Base-by-base conservation (phyloP, 2,797 vertebrate genomes). In the Acrocephalus scirpaceus region DNA sequence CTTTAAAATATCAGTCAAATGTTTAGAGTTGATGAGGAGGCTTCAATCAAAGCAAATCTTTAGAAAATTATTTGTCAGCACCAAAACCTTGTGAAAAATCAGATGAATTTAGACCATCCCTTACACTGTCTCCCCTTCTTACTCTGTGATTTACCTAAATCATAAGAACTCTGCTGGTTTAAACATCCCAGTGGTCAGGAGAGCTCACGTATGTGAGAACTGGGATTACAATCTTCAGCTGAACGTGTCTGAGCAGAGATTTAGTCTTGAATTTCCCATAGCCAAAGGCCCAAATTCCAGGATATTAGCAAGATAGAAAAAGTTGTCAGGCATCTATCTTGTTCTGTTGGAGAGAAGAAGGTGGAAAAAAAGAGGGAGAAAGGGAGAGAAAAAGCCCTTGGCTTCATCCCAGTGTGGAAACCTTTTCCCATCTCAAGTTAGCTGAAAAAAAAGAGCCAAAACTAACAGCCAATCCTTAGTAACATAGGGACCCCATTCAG, bases 381-480 rank as follows among this genome's bases (percentile, higher is more conserved):
- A 42, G 26, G 25, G 72, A 71, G 19, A 77, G 8, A 20, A 75
- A 89, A 82, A 78, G 1, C 1, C 9, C 11, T 92, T 91, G 84
- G 88, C 86, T 89, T 92, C 32, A 74, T 64, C 53, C 51, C 44
- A 58, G 38, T 2, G 15, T 91, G 65, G 78, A 95, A 97, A 89
- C 74, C 57, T 92, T 91, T 96, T 83, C 65, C 67, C 91, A 94
- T 93, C 91, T 91, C 61, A 70, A 44, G 95, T 92, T 89, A 80
- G 75, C 75, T 72, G 56, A 90, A 85, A 90, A 90, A 88, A 92
- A 86, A 89, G 83, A 95, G 92, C 93, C 93, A 95, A 90, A 50
- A 76, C 67, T 93, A 88, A 81, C 90, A 93, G 83, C 77, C 77
- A 94, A 45, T 69, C 60, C 38, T 67, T 26, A 58, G 65, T 64